Percentiles rank a stretch among this genome's conserved stretches.
Conservation (phyloP, 1,140 invertebrate species). For the Scaptomyza montana region DNA sequence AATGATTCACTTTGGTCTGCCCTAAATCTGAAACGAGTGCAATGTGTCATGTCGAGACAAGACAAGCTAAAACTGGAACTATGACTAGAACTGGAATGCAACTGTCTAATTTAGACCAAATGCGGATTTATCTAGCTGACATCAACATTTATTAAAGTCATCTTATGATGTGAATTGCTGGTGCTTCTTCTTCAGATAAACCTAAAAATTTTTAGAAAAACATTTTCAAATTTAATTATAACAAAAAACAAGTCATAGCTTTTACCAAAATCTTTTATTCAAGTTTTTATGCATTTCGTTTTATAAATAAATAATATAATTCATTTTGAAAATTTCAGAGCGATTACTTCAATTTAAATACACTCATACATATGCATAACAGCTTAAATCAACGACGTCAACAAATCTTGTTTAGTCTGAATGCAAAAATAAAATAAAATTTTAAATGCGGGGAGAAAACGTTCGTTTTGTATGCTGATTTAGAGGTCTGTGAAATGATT, state of each 20-base stretch:
- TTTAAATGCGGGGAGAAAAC: neutral
- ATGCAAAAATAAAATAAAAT: no score
- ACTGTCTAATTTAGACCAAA: constrained; percentile 32
- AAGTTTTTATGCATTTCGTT: no score
- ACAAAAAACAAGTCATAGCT: no score
- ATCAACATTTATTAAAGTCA: neutral
- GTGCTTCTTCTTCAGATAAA: no score
- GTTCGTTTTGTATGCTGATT: constrained; percentile 40
- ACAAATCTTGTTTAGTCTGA: constrained; percentile 33
- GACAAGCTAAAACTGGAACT: constrained; percentile 9
- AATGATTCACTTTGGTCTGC: constrained; percentile 56
- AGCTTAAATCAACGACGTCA: constrained; percentile 33
- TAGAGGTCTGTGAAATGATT: constrained; percentile 41
- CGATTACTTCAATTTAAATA: neutral
- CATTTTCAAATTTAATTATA: no score
- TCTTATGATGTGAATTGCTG: neutral
- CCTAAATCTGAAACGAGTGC: constrained; percentile 61
- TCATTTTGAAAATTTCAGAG: neutral
- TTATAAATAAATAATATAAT: no score
- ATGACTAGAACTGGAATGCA: constrained; percentile 44
- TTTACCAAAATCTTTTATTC: no score
- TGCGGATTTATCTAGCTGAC: constrained; percentile 12
- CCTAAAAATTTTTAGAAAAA: no score
- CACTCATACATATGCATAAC: neutral
- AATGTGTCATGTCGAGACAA: constrained; percentile 25